Evolutionary conservation across 2,888 invertebrate genomes (phyloP), one percentile per base, ranked within the genome.

Genomic region (Platyscelio sp.): DNA sequence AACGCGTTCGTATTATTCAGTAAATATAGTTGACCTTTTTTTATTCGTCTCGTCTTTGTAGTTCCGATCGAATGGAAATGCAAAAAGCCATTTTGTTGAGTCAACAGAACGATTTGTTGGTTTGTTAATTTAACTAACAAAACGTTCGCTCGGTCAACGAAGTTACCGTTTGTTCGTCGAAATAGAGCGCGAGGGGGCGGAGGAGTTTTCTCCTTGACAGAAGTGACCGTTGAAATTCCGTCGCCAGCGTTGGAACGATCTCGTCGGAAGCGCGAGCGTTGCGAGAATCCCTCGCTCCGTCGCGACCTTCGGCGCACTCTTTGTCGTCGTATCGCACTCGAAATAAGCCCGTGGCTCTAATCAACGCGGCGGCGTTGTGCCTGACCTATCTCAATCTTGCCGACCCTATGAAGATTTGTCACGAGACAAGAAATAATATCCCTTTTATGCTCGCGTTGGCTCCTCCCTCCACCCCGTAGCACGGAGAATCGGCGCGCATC

Each of bases 321-420:
- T 68, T 61, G 63, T 74, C 80, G 74, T 67, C 26, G 65, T 58
- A 78, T 74, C 72, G 77, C 20, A 71, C 74, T 77, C 63, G 60
- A 78, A 83, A 83, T 83, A 78, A 78, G 74, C 75, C 75, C 63
- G 76, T 58, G 65, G 38, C 75, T 84, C 83, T 84, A 84, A 84
- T 84, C 79, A 84, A 78, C 71, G 76, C 76, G 72, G 46, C 80
- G 71, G 46, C 80, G 77, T 68, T 63, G 80, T 65, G 68, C 85
- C 79, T 85, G 85, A 86, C 82, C 82, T 83, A 86, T 86, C 86
- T 83, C 83, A 86, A 86, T 86, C 79, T 81, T 60, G 46, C 43
- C 65, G 75, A 81, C 71, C 65, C 81, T 83, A 77, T 72, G 72
- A 80, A 77, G 83, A 86, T 86, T 83, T 83, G 80, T 86, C 81